Conservation (phyloP, 2,797 vertebrate genomes). For the Mus minutoides region DNA sequence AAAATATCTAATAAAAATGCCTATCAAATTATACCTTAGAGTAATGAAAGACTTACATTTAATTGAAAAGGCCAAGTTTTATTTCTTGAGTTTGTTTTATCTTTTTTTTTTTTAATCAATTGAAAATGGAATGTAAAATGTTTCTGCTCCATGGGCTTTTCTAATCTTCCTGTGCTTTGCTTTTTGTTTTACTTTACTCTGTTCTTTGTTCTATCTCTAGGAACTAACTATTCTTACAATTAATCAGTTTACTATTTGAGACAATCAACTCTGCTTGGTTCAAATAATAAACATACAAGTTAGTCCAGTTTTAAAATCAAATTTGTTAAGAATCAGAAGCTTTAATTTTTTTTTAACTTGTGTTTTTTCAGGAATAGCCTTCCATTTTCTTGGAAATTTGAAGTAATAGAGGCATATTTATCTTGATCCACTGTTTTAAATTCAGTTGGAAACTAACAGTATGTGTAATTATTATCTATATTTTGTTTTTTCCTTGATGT, state of each 20-base stretch:
- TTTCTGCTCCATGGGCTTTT: background rate
- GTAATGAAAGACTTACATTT: background rate
- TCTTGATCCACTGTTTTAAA: background rate
- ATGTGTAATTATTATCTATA: no score
- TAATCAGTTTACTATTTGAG: background rate
- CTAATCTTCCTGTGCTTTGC: background rate
- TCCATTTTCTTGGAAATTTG: constrained; percentile 15
- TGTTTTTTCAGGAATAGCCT: background rate
- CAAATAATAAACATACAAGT: background rate
- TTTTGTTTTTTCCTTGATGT: background rate
- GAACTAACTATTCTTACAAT: constrained; percentile 31
- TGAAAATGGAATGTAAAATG: background rate
- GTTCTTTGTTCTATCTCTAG: background rate
- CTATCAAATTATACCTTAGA: background rate
- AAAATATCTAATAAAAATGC: no score
- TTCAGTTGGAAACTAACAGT: background rate
- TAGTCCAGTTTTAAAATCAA: background rate
- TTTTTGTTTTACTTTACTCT: constrained; percentile 45
- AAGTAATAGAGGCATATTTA: background rate
- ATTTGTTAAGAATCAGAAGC: background rate
- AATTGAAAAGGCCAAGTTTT: background rate
- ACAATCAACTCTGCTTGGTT: constrained; percentile 45
- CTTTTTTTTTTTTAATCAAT: background rate
- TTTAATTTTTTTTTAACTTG: constrained; percentile 1
- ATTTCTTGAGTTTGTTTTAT: background rate